Conservation (phyloP, 2,888 invertebrate genomes). For the Eubasilissa splendida region DNA sequence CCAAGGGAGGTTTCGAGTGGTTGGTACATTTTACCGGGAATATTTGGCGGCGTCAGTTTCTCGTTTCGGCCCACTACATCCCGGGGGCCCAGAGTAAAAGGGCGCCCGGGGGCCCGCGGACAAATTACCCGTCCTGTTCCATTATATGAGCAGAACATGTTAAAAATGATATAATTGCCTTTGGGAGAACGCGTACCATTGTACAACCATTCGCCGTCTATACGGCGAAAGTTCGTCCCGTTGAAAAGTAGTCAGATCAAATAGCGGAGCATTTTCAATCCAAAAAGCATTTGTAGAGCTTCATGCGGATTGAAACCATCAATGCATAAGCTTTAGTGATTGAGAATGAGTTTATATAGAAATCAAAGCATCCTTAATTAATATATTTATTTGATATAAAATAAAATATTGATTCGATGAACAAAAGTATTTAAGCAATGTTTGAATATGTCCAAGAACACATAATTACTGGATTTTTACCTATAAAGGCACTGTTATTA, state of each 20-base stretch:
- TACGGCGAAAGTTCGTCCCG: slow-evolving; percentile 3
- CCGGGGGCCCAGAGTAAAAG: slow-evolving; percentile 10
- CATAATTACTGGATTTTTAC: too few species aligned
- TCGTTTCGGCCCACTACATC: neutral
- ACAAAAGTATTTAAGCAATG: too few species aligned
- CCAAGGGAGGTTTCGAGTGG: too few species aligned
- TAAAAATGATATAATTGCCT: slow-evolving; percentile 60
- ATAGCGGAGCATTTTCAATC: slow-evolving; percentile 1
- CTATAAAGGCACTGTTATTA: too few species aligned
- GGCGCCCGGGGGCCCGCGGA: slow-evolving; percentile 41
- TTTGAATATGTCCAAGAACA: too few species aligned
- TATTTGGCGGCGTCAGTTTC: neutral
- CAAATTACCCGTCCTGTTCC: slow-evolving; percentile 57
- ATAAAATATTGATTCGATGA: too few species aligned
- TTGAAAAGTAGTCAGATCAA: slow-evolving; percentile 18
- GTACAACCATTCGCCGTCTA: slow-evolving; percentile 56
- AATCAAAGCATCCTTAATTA: too few species aligned
- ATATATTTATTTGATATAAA: too few species aligned
- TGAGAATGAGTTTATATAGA: too few species aligned
- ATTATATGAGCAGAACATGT: slow-evolving; percentile 55
- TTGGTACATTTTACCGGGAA: neutral
- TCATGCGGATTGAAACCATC: too few species aligned
- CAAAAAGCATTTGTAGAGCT: neutral
- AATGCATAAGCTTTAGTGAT: too few species aligned
- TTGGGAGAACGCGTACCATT: slow-evolving; percentile 60